Evolutionary conservation across 2,113 vertebrate genomes (phyloP).

Genomic region (Anarhynchus alexandrinus): DNA sequence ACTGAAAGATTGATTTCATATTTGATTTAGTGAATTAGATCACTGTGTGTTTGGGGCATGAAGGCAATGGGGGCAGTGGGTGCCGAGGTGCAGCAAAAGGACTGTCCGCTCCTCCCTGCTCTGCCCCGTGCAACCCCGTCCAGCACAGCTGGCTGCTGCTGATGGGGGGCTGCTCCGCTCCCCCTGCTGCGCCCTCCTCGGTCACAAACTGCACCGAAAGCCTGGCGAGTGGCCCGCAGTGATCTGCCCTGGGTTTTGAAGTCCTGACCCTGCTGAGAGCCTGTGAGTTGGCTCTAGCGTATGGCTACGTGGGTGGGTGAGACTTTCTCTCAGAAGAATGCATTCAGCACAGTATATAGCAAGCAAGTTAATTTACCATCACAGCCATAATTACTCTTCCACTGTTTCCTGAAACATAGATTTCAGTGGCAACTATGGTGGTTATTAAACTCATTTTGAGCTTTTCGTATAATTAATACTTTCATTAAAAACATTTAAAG

Average conservation of each 20-base stretch:
- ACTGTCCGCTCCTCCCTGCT: neutral
- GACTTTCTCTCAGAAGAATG: neutral
- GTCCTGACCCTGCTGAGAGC: neutral
- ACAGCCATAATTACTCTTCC: slow-evolving; percentile 20
- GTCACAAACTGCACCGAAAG: neutral
- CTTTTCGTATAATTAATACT: neutral
- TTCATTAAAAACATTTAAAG: neutral
- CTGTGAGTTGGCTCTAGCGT: neutral
- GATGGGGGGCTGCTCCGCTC: neutral
- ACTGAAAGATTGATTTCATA: neutral
- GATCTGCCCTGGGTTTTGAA: neutral
- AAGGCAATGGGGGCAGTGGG: neutral
- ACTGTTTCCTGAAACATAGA: neutral
- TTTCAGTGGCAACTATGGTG: neutral
- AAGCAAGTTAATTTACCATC: neutral
- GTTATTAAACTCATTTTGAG: slow-evolving; percentile 43
- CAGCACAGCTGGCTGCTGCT: neutral
- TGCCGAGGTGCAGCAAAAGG: neutral
- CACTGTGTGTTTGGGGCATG: neutral
- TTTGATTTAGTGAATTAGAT: neutral
- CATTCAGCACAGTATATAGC: neutral
- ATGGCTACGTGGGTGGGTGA: neutral
- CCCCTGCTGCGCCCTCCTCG: fast-evolving
- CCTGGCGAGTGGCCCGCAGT: neutral
- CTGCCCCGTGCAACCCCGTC: fast-evolving